These are phyloP conservation scores for Pogona vitticeps DNA, from an alignment of 2,113 vertebrate genomes.

Conservation along the genomic window DNA sequence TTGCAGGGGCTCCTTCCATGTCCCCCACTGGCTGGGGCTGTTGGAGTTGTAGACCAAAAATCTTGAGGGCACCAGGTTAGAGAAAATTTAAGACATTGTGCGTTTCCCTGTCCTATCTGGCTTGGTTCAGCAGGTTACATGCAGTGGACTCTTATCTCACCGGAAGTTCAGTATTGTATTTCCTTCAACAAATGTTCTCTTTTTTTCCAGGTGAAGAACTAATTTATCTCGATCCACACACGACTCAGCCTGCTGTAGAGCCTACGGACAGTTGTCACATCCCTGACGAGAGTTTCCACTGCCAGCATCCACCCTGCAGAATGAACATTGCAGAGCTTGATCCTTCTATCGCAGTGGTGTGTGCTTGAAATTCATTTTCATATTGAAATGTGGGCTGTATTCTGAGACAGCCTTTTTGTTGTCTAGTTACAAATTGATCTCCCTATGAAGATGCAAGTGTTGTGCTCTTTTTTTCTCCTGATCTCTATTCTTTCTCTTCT, in stretches of 20 bases:
- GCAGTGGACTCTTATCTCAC: not conserved
- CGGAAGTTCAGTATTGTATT: not conserved
- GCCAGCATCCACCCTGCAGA: slow-evolving; percentile 94
- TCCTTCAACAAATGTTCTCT: not conserved
- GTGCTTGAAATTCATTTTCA: not conserved
- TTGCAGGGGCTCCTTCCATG: no score
- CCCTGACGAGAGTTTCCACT: slow-evolving; percentile 93
- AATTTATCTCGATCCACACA: slow-evolving; percentile 96
- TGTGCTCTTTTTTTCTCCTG: not conserved
- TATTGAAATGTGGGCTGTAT: not conserved
- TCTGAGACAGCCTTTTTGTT: not conserved
- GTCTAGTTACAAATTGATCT: not conserved
- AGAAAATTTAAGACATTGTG: not conserved
- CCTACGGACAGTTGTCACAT: slow-evolving; percentile 76
- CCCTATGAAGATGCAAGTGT: not conserved
- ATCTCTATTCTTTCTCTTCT: no score
- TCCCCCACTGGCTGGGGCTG: no score
- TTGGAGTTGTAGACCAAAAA: no score
- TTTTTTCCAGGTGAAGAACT: slow-evolving; percentile 87
- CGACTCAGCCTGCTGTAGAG: slow-evolving; percentile 91
- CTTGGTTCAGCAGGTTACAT: not conserved
- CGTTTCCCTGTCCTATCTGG: not conserved
- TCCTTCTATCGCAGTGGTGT: slow-evolving; percentile 94
- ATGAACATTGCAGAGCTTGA: slow-evolving; percentile 96
- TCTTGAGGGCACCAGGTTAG: no score